These are phyloP conservation scores for Geodia barretti DNA, from an alignment of 37 sponge, comb jelly and placozoan species.

Conservation along the genomic window DNA sequence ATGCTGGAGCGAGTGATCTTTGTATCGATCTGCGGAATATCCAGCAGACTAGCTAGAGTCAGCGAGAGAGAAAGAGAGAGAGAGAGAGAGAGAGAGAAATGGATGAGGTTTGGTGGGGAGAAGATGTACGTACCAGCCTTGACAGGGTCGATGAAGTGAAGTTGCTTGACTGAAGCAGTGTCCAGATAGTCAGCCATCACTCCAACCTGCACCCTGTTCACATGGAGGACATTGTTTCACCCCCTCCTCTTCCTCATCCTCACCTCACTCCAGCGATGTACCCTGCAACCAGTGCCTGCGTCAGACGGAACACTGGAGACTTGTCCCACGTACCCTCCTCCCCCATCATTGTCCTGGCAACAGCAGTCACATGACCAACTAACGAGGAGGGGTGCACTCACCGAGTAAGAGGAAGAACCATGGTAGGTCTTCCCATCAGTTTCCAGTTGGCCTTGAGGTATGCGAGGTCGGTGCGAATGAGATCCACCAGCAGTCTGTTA, in stretches of 20 bases:
- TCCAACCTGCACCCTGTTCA: conserved; percentile 59
- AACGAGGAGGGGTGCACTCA: background rate
- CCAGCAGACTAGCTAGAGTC: conserved; percentile 31
- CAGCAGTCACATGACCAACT: background rate
- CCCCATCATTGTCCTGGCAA: conserved; percentile 61
- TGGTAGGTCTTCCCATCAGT: conserved; percentile 81
- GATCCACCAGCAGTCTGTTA: conserved; percentile 71
- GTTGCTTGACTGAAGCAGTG: conserved; percentile 75
- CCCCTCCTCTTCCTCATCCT: background rate
- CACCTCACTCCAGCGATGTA: conserved; percentile 70
- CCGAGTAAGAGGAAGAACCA: conserved; percentile 70
- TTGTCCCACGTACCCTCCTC: conserved; percentile 53
- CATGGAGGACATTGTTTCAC: background rate
- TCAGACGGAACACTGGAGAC: conserved; percentile 65
- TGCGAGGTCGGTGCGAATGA: conserved; percentile 78
- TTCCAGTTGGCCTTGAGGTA: conserved; percentile 88
- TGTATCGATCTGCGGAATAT: conserved; percentile 38
- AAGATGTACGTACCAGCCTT: conserved; percentile 33
- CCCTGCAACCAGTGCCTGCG: conserved; percentile 55
- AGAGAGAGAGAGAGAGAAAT: conserved; percentile 3
- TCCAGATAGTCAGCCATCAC: conserved; percentile 61
- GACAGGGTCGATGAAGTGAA: conserved; percentile 59
- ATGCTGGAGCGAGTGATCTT: background rate
- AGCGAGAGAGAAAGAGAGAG: conserved; percentile 12
- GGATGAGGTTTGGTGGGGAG: background rate